Evolutionary conservation across 1,140 invertebrate species (phyloP), one percentile per base, ranked within the genome.

Genomic region (Diplogasteroides magnus): DNA sequence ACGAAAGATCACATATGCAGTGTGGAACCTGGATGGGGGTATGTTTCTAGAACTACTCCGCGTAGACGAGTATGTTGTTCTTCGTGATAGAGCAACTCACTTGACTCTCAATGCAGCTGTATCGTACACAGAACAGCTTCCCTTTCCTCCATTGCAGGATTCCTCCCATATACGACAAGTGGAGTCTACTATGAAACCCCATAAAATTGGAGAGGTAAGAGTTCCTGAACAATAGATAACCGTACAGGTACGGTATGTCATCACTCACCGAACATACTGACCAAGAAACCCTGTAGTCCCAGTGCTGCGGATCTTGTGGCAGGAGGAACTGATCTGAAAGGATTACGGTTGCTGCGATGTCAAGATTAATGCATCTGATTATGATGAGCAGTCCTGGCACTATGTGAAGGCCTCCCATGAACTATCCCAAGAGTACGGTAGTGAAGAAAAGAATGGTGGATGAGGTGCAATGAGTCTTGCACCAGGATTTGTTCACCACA

Each of bases 131-230:
- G 67, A 69, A 65, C 82, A 83, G 37, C 72, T 69, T 57, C 82
- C 82, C 19, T 61, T 71, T 28, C 67, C 71, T 31, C 74, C 79
- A 28, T 63, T 28, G 26, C 79, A 74, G 0, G 61, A 58, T 15
- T 71, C 65, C 23, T 76, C 72, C 79, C 79, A 83, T 1, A 82
- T 69, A 31, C 76, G 60, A 74, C 82, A 83, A 2, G 80, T 67
- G 13, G 68, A 66, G 65, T 83, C 82, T 26, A 83, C 68, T 1
- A 83, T 70, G 27, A 71, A 64, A 31, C 80, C 82, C 68, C 81
- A 77, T 26, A 83, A 26, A 13, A 82, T 56, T 0, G 82, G 81
- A 23, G 78, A 80, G 2, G 82, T 81, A 14, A 80, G 77, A n/a
- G 77, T 75, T 2, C 74, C 74, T 27, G 69, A 73, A 19, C 37